Percentiles rank a stretch among this genome's conserved stretches.
Conservation (phyloP, 2,797 vertebrate genomes). For the Sebastes vulpes region DNA sequence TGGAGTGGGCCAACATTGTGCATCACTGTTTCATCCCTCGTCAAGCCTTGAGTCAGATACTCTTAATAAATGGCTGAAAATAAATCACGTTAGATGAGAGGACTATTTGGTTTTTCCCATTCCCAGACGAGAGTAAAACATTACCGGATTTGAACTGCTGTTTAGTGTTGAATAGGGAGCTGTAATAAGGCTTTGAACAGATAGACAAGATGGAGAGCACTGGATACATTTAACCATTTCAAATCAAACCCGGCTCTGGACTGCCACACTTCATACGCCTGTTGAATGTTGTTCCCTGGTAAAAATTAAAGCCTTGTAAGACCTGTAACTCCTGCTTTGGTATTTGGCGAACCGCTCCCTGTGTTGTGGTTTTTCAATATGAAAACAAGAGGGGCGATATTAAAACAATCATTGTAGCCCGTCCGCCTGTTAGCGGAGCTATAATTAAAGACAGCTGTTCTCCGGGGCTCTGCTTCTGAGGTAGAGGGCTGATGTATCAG, state of each 20-base stretch:
- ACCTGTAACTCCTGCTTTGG: constrained; percentile 67
- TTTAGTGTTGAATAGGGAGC: constrained; percentile 26
- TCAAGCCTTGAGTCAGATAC: constrained; percentile 67
- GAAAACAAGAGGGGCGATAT: constrained; percentile 68
- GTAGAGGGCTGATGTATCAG: constrained; percentile 11
- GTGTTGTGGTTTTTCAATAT: constrained; percentile 75
- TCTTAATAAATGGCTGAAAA: constrained; percentile 66
- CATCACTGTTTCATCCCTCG: constrained; percentile 57
- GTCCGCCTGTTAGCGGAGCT: constrained; percentile 19
- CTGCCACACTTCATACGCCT: constrained; percentile 42
- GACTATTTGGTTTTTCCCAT: constrained; percentile 31
- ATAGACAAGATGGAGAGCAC: constrained; percentile 47
- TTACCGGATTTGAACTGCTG: constrained; percentile 47
- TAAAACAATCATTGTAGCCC: constrained; percentile 57
- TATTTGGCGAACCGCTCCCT: constrained; percentile 45
- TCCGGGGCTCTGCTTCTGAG: constrained; percentile 27
- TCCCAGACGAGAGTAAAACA: constrained; percentile 36
- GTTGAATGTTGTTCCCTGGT: constrained; percentile 44
- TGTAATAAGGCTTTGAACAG: constrained; percentile 57
- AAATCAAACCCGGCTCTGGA: constrained; percentile 53
- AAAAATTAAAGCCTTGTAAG: constrained; percentile 60
- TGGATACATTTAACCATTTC: constrained; percentile 50
- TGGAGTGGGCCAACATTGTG: constrained; percentile 47
- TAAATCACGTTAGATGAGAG: constrained; percentile 69
- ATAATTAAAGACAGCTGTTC: constrained; percentile 64